Conservation (phyloP, 2,113 vertebrate genomes). For the Sturnira hondurensis region DNA sequence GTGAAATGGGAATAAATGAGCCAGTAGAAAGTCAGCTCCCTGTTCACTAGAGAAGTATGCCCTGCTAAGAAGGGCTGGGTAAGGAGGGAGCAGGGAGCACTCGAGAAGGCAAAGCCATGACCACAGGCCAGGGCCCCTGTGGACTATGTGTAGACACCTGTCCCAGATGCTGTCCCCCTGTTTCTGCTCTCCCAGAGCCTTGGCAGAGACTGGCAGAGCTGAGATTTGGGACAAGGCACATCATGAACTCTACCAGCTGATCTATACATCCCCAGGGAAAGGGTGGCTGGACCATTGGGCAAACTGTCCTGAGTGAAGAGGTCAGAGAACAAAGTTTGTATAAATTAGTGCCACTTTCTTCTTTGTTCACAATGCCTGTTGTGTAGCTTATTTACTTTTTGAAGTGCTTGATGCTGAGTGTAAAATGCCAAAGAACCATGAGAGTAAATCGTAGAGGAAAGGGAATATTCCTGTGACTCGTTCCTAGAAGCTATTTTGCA, state of each 20-base stretch:
- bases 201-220: not conserved
- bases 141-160: not conserved
- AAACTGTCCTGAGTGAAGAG: not conserved
- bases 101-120: not conserved
- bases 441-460: not conserved
- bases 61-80: not conserved
- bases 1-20: not conserved
- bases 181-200: not conserved
- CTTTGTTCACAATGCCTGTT: not conserved
- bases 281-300: not conserved
- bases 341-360: not conserved
- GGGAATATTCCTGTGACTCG: not conserved
- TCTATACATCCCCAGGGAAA: not conserved
- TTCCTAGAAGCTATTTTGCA: constrained; percentile 6
- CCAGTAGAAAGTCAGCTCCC: not conserved
- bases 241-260: not conserved
- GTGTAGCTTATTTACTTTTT: not conserved
- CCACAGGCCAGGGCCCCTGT: not conserved
- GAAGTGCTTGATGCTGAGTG: not conserved
- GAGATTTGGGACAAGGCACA: not conserved
- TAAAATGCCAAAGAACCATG: not conserved
- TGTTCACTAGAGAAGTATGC: not conserved
- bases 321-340: not conserved
- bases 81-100: not conserved
- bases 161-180: not conserved